These are phyloP conservation scores for Galaxea fascicularis DNA, from an alignment of 92 coral and sea anemone genomes.

Conservation along the genomic window DNA sequence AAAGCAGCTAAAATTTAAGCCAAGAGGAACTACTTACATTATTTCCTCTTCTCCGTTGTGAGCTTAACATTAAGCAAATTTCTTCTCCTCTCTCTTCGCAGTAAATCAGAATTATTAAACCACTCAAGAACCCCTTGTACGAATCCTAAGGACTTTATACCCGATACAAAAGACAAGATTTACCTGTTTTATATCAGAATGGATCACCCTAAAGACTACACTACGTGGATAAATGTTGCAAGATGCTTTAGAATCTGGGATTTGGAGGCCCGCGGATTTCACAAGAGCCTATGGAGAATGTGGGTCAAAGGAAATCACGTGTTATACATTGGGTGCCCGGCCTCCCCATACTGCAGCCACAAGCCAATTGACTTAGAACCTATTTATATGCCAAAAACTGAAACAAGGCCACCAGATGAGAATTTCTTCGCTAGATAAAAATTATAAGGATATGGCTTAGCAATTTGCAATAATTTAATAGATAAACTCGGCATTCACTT, in stretches of 20 bases:
- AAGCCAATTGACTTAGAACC: slow-evolving; percentile 59
- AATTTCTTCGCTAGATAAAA: slow-evolving; percentile 34
- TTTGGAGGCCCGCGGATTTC: slow-evolving; percentile 74
- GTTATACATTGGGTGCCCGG: slow-evolving; percentile 78
- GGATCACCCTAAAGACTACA: slow-evolving; percentile 61
- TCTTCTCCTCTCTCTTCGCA: background rate
- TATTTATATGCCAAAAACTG: slow-evolving; percentile 59
- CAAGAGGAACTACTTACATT: no score
- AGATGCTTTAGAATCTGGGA: slow-evolving; percentile 83
- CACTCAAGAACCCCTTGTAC: slow-evolving; percentile 81
- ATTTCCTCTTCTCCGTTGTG: background rate
- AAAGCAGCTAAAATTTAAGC: no score
- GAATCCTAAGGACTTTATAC: slow-evolving; percentile 70
- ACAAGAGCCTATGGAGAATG: slow-evolving; percentile 77
- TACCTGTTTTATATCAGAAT: slow-evolving; percentile 74
- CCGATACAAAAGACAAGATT: slow-evolving; percentile 69
- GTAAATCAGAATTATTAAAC: slow-evolving; percentile 71
- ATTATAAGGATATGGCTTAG: background rate
- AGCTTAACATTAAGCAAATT: background rate
- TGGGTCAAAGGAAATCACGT: slow-evolving; percentile 83
- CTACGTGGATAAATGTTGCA: slow-evolving; percentile 79
- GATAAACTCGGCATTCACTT: background rate
- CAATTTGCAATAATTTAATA: background rate
- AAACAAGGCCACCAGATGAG: slow-evolving; percentile 67
- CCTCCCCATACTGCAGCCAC: slow-evolving; percentile 73